These are phyloP conservation scores for Osmerus eperlanus DNA, from an alignment of 2,113 vertebrate species.

Conservation along the genomic window DNA sequence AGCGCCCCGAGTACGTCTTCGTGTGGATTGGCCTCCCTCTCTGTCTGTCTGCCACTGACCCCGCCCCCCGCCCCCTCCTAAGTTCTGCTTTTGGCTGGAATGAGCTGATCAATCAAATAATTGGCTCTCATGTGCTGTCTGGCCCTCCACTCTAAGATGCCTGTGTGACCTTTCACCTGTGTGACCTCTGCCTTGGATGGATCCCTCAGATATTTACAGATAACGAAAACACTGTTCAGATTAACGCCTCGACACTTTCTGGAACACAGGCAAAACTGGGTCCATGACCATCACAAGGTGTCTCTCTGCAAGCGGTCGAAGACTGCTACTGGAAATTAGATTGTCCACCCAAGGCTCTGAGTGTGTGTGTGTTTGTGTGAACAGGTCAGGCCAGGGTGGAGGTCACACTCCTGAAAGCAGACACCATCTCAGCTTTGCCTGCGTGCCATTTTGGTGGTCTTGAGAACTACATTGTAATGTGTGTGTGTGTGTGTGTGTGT, in stretches of 20 bases:
- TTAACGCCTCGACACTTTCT: too few relatives aligned
- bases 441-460: conserved; percentile 44
- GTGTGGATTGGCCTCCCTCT: too few relatives aligned
- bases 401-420: conserved; percentile 50
- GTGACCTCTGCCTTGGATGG: conserved; percentile 60
- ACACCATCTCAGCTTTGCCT: conserved; percentile 64
- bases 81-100: conserved; percentile 48
- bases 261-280: too few relatives aligned
- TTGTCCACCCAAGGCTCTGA: conserved; percentile 67
- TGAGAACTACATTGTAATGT: conserved; percentile 51
- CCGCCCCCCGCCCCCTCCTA: not conserved
- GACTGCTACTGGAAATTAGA: conserved; percentile 20
- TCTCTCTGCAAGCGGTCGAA: too few relatives aligned
- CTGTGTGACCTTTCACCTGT: conserved; percentile 25
- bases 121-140: not conserved
- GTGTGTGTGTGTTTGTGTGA: conserved; percentile 7
- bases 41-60: too few relatives aligned
- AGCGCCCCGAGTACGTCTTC: conserved; percentile 50
- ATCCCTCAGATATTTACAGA: too few relatives aligned
- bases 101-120: conserved; percentile 24
- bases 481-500: conserved; percentile 60
- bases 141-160: conserved; percentile 38
- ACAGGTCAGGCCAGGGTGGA: conserved; percentile 28
- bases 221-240: too few relatives aligned
- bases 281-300: too few relatives aligned